Evolutionary conservation across 1,140 invertebrate genomes (phyloP), one percentile per base, ranked within the genome.

Genomic region (Luehdorfia chinensis): DNA sequence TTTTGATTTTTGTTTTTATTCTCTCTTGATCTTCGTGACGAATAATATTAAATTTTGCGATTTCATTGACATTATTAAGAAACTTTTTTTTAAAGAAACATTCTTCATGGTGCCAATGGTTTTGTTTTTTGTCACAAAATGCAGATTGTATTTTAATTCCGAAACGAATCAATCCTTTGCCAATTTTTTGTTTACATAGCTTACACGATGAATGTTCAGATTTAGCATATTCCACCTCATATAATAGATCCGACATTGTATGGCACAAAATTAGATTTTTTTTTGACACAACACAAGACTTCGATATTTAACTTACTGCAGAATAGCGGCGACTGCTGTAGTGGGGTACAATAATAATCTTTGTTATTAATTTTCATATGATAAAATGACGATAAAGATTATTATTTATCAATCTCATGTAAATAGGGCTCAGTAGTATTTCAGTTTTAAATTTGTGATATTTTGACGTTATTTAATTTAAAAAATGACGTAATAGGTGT

Each of bases 51-150:
- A 30, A 43, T 8, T 43, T 43, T 9, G 23, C 14, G 6, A 43
- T 43, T 43, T 43, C 23, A 28, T 5, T 28, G 15, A 43, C 15
- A 30, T 30, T 28, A n/a, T n/a, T n/a, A 28, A 28, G 14, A 28
- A 15, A 11, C 9, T 28, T 43, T 28, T 43, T 43, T 27, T 30
- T 43, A 13, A 43, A 43, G 9, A 43, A 43, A 43, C 39, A 43
- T 28, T 18, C 14, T 9, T 43, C 39, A 7, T 43, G 39, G 15
- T 43, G 27, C 39, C 39, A 43, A 28, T 43, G 27, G n/a, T n/a
- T 14, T 30, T 16, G 8, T 7, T 16, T 30, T 12, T 43, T 43
- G 25, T 43, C 39, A 30, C 39, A 43, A 43, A 43, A 28, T 30
- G 39, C 25, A 12, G 39, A 43, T 43, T 28, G 39, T 30, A 30